phyloP scores from a whole-genome alignment of 2,113 vertebrate species.

The Xenopus borealis region DNA sequence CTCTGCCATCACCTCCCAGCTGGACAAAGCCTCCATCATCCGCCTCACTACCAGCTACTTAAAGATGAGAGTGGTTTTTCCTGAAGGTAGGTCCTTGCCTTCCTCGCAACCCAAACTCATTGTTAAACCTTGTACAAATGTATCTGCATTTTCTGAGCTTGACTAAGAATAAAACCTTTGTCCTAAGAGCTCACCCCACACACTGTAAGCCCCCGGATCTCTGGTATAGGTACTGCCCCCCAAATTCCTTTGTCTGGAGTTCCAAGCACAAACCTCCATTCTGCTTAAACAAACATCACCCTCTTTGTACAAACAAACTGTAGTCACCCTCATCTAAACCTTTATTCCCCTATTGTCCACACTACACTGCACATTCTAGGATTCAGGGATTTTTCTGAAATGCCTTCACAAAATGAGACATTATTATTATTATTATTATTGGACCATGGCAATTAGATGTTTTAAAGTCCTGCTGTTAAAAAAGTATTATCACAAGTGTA shows the following conservation, averaged over 20 bases:
- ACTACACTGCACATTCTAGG: too few relatives aligned
- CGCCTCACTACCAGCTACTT: constrained; percentile 96
- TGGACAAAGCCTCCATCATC: constrained; percentile 98
- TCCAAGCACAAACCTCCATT: constrained; percentile 46
- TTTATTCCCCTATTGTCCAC: too few relatives aligned
- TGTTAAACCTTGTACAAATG: constrained; percentile 25
- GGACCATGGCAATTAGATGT: too few relatives aligned
- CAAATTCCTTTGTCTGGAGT: constrained; percentile 58
- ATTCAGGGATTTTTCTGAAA: too few relatives aligned
- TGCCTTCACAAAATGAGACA: too few relatives aligned
- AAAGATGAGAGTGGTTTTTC: constrained; percentile 95
- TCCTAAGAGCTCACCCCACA: not conserved
- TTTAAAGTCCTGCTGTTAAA: too few relatives aligned
- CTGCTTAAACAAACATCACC: constrained; percentile 53
- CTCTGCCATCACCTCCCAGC: constrained; percentile 96
- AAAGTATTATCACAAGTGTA: too few relatives aligned
- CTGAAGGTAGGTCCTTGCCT: constrained; percentile 80
- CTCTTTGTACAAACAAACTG: constrained; percentile 27
- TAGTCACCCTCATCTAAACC: too few relatives aligned
- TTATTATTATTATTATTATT: too few relatives aligned
- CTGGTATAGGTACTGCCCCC: constrained; percentile 47
- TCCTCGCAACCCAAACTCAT: constrained; percentile 40
- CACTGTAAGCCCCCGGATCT: constrained; percentile 44
- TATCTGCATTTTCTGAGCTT: not conserved
- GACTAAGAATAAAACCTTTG: not conserved